Conservation (phyloP, 2,797 vertebrate genomes). For the Paedocypris micromegethes region DNA sequence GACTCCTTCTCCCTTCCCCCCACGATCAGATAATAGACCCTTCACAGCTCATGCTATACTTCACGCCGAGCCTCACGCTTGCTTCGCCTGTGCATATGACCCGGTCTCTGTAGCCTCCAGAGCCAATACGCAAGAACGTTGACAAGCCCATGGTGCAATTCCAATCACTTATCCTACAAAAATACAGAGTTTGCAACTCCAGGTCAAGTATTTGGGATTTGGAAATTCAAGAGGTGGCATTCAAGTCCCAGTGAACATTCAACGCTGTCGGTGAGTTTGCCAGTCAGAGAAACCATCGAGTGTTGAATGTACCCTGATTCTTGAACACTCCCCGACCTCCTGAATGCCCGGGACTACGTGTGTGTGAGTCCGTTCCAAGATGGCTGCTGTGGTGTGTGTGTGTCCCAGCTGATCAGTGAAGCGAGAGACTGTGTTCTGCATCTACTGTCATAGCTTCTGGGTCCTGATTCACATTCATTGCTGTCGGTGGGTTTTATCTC, state of each 20-base stretch:
- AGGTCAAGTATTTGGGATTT: no score
- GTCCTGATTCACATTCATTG: constrained; percentile 98
- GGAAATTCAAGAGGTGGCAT: constrained; percentile 14
- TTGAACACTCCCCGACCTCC: constrained; percentile 44
- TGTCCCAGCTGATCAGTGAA: constrained; percentile 35
- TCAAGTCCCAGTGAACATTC: constrained; percentile 86
- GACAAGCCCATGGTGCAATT: no score
- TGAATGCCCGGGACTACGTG: constrained; percentile 6
- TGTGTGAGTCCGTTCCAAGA: constrained; percentile 32
- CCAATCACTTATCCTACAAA: no score
- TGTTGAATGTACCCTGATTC: constrained; percentile 93
- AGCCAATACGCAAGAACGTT: no score
- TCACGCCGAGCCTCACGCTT: constrained; percentile 7
- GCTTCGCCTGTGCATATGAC: constrained; percentile 18
- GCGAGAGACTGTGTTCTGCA: constrained; percentile 22
- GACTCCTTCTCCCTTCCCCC: constrained; percentile 48
- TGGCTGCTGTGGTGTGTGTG: constrained; percentile 24
- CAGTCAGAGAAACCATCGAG: constrained; percentile 88
- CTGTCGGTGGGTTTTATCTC: constrained; percentile 96
- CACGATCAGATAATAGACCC: constrained; percentile 51
- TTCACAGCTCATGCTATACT: constrained; percentile 44
- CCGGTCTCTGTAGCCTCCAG: background rate
- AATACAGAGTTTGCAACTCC: no score
- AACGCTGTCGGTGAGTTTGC: constrained; percentile 99
- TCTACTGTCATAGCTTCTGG: constrained; percentile 43